Conservation (phyloP, 1,140 invertebrate genomes). For the Venturia canescens region DNA sequence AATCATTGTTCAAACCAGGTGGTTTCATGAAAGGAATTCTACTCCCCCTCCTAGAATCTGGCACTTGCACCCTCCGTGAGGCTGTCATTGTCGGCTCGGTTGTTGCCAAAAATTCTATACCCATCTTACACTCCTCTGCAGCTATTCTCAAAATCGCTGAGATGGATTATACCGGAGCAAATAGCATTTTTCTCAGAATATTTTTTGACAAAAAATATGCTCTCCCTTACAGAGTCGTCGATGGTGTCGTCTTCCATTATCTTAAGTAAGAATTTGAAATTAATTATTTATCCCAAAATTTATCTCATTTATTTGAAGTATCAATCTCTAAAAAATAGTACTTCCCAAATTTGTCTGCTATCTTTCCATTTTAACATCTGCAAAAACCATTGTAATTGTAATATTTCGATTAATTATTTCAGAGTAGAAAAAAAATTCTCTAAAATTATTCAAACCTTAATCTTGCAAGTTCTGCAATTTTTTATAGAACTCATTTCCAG, state of each 20-base stretch:
- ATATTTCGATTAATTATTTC: too few relatives aligned
- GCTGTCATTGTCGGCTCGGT: constrained; percentile 97
- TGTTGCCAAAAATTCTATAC: constrained; percentile 93
- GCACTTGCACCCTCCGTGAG: constrained; percentile 95
- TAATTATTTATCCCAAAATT: neutral
- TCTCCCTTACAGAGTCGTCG: constrained; percentile 95
- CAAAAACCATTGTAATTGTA: too few relatives aligned
- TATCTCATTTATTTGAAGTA: too few relatives aligned
- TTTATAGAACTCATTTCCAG: too few relatives aligned
- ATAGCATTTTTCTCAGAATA: constrained; percentile 95
- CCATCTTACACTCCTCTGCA: constrained; percentile 97
- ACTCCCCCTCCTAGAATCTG: constrained; percentile 93
- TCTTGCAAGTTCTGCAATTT: too few relatives aligned
- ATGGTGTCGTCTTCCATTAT: constrained; percentile 98
- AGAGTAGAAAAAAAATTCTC: too few relatives aligned
- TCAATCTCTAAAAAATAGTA: too few relatives aligned
- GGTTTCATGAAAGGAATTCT: constrained; percentile 99
- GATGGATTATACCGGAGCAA: constrained; percentile 98
- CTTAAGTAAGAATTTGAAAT: constrained; percentile 80
- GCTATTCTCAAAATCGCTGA: constrained; percentile 97
- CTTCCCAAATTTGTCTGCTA: too few relatives aligned
- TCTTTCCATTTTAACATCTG: too few relatives aligned
- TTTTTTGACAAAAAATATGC: constrained; percentile 99
- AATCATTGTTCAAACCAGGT: constrained; percentile 96
- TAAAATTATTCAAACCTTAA: too few relatives aligned